Percentiles rank a stretch among this genome's conserved stretches.
Conservation (phyloP, 2,888 invertebrate species). For the Imbricaverruca yamaguchii region DNA sequence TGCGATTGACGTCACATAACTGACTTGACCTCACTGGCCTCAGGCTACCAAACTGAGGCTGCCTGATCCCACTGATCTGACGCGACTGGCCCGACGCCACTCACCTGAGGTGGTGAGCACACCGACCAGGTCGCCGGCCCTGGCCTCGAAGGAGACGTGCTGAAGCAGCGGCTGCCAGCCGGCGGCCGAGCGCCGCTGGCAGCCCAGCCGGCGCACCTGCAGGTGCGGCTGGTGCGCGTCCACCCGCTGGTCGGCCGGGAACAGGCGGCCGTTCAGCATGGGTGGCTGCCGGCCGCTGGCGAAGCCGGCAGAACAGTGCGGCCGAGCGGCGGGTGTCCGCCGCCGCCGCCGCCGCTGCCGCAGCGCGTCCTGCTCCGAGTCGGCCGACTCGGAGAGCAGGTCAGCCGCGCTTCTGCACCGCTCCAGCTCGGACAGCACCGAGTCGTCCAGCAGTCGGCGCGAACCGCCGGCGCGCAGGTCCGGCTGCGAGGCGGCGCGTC, state of each 20-base stretch:
- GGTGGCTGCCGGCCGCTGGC: slow-evolving; percentile 35
- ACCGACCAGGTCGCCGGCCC: slow-evolving; percentile 83
- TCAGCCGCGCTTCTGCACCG: slow-evolving; percentile 70
- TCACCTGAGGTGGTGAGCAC: slow-evolving; percentile 67
- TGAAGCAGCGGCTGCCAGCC: slow-evolving; percentile 44
- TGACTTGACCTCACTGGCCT: too few species aligned
- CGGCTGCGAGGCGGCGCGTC: slow-evolving; percentile 35
- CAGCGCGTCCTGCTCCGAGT: slow-evolving; percentile 23
- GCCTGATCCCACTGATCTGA: too few species aligned
- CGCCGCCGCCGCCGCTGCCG: slow-evolving; percentile 22
- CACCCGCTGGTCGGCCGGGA: slow-evolving; percentile 36
- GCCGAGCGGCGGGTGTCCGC: slow-evolving; percentile 28
- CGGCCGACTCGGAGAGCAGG: slow-evolving; percentile 53
- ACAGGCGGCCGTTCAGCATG: slow-evolving; percentile 38
- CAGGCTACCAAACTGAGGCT: too few species aligned
- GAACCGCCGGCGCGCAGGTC: slow-evolving; percentile 31
- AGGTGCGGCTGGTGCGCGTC: slow-evolving; percentile 41
- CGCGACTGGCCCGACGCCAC: slow-evolving; percentile 6
- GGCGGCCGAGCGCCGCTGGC: slow-evolving; percentile 46
- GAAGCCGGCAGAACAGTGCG: slow-evolving; percentile 26
- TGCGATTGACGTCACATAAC: too few species aligned
- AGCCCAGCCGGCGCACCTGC: slow-evolving; percentile 56
- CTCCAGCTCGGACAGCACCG: slow-evolving; percentile 37
- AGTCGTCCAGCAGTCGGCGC: neutral
- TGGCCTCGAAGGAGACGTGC: slow-evolving; percentile 76